These are phyloP conservation scores for Eriosoma lanigerum DNA, from an alignment of 1,140 invertebrate species.

Conservation along the genomic window DNA sequence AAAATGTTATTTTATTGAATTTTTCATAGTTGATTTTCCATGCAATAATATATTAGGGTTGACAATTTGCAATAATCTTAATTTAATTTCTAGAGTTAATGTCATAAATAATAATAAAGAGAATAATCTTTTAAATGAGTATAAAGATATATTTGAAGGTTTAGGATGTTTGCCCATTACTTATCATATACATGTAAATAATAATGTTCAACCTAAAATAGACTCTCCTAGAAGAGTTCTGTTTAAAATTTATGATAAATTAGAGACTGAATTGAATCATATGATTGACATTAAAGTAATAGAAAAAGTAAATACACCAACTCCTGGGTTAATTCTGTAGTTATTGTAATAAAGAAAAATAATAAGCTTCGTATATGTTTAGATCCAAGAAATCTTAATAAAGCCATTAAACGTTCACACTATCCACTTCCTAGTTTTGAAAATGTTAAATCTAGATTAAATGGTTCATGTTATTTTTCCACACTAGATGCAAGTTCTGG, in stretches of 20 bases:
- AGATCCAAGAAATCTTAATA: constrained; percentile 62
- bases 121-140: constrained; percentile 26
- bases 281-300: constrained; percentile 57
- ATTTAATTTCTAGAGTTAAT: constrained; percentile 54
- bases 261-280: constrained; percentile 54
- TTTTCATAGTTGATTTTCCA: not conserved
- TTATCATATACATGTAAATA: constrained; percentile 53
- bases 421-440: constrained; percentile 59
- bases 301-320: constrained; percentile 56
- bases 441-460: constrained; percentile 58
- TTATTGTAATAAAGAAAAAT: constrained; percentile 60
- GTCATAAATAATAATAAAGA: constrained; percentile 11
- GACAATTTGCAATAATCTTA: constrained; percentile 49
- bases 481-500: constrained; percentile 60
- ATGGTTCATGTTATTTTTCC: constrained; percentile 58
- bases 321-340: constrained; percentile 61
- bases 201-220: constrained; percentile 55
- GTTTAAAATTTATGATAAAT: constrained; percentile 55
- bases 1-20: not conserved
- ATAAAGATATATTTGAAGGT: constrained; percentile 53
- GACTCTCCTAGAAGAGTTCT: constrained; percentile 57
- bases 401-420: constrained; percentile 58
- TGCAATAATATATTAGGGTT: not conserved
- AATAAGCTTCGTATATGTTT: constrained; percentile 59
- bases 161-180: constrained; percentile 41